Evolutionary conservation across 1,140 invertebrate species (phyloP).

Genomic region (Tribolium castaneum): DNA sequence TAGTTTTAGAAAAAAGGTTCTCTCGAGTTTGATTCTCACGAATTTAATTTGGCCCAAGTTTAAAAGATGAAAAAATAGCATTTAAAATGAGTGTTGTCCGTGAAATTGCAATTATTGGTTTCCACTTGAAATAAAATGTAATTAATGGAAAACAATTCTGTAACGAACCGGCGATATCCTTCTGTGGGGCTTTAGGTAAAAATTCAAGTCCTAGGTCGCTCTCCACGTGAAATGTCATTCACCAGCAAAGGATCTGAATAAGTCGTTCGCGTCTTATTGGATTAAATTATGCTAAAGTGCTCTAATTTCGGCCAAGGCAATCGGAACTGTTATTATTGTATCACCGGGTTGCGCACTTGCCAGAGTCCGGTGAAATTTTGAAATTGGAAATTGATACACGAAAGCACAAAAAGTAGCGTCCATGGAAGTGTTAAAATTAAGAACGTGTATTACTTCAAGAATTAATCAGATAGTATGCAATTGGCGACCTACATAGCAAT

Average conservation of each 20-base stretch:
- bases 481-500: slow-evolving; percentile 56
- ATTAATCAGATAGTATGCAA: slow-evolving; percentile 48
- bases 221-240: not conserved
- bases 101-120: no score
- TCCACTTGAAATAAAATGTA: no score
- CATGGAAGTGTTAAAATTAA: slow-evolving; percentile 47
- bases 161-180: no score
- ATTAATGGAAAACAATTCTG: no score
- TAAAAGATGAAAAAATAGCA: no score
- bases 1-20: no score
- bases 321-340: slow-evolving; percentile 14
- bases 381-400: slow-evolving; percentile 40
- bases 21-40: no score
- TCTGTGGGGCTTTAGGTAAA: not conserved
- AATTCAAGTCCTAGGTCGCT: not conserved
- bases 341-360: slow-evolving; percentile 3
- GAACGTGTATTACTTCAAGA: slow-evolving; percentile 45
- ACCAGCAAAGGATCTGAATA: not conserved
- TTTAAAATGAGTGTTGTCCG: no score
- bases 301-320: slow-evolving; percentile 1
- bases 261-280: not conserved
- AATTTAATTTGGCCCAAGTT: no score
- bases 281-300: slow-evolving; percentile 42
- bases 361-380: slow-evolving; percentile 38
- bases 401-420: slow-evolving; percentile 41